Evolutionary conservation across 1,140 invertebrate genomes (phyloP).

Genomic region (Thrips palmi): DNA sequence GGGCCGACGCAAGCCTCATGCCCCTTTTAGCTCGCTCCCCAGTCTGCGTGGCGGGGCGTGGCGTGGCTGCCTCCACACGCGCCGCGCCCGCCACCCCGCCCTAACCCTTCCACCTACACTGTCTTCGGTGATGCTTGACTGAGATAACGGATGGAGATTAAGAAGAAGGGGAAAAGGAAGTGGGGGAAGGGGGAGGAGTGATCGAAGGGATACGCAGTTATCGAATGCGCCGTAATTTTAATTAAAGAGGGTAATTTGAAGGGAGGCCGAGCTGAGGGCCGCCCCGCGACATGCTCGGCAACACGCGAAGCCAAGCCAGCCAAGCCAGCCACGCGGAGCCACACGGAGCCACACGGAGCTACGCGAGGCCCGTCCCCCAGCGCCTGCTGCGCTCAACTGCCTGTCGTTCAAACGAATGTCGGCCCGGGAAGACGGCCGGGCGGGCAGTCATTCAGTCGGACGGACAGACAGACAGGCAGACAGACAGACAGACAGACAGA

Average conservation of each 20-base stretch:
- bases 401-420: no score
- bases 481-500: no score
- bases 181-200: slow-evolving; percentile 6
- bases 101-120: slow-evolving; percentile 7
- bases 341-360: neutral
- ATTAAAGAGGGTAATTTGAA: slow-evolving; percentile 3
- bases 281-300: neutral
- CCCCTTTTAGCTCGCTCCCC: slow-evolving; percentile 1
- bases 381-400: no score
- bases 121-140: slow-evolving; percentile 10
- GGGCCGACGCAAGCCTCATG: no score
- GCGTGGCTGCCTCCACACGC: neutral
- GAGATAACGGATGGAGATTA: slow-evolving; percentile 1
- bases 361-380: no score
- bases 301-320: neutral
- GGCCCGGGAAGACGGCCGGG: no score
- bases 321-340: slow-evolving; percentile 4
- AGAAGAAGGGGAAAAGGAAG: slow-evolving; percentile 3
- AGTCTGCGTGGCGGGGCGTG: slow-evolving; percentile 3
- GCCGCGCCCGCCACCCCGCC: neutral
- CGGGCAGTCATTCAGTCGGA: no score
- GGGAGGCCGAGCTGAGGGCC: neutral
- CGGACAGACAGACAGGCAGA: no score
- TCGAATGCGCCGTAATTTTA: slow-evolving; percentile 8
- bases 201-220: slow-evolving; percentile 12